phyloP scores from a whole-genome alignment of 2,113 vertebrate species.

The Corvus cornix region DNA sequence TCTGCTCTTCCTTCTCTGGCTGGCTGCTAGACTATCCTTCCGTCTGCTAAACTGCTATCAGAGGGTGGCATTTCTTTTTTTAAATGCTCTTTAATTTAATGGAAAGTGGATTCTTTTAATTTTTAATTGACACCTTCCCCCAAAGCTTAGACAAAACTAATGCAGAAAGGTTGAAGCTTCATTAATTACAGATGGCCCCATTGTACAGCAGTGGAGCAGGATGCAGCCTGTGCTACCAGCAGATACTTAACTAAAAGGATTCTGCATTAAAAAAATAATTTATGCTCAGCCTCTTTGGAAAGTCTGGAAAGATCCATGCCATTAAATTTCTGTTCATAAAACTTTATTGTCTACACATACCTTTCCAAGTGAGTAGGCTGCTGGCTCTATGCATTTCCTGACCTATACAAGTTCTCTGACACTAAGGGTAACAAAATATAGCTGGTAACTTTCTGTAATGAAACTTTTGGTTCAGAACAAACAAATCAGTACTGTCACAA shows the following conservation, averaged over 20 bases:
- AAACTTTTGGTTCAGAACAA: not conserved
- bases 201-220: not conserved
- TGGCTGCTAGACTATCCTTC: not conserved
- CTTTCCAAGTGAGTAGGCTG: conserved; percentile 54
- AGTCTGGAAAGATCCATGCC: not conserved
- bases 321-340: conserved; percentile 37
- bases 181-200: not conserved
- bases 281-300: not conserved
- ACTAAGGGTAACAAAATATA: conserved; percentile 4
- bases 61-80: not conserved
- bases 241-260: not conserved
- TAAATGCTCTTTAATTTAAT: not conserved
- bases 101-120: not conserved
- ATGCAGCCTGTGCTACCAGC: not conserved
- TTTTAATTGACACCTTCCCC: not conserved
- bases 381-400: not conserved
- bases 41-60: not conserved
- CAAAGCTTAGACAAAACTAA: not conserved
- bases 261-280: not conserved
- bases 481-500: not conserved
- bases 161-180: not conserved
- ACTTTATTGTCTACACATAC: not conserved
- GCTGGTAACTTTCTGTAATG: not conserved
- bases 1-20: not conserved
- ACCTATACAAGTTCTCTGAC: not conserved